phyloP scores from a whole-genome alignment of 1,140 invertebrate species.

The Yoshiicerus persimilis region DNA sequence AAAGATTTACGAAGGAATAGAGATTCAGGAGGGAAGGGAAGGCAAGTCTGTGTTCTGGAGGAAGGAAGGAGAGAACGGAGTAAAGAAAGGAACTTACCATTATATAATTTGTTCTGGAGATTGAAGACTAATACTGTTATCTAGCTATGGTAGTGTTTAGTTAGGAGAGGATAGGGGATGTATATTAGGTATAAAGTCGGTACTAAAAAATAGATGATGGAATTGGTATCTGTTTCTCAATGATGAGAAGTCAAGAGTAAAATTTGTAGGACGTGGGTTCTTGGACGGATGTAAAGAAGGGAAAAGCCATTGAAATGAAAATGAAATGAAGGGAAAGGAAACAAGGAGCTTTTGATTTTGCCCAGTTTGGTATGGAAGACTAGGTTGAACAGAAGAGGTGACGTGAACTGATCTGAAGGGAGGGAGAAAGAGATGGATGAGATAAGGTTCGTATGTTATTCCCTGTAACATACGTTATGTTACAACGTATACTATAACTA shows the following conservation, averaged over 20 bases:
- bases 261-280: not conserved
- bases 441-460: slow-evolving; percentile 12
- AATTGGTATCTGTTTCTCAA: not conserved
- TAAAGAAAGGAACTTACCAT: not conserved
- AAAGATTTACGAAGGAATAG: not conserved
- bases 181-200: no score
- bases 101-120: not conserved
- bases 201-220: not conserved
- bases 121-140: not conserved
- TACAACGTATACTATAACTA: not conserved
- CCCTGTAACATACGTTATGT: not conserved
- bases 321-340: slow-evolving; percentile 7
- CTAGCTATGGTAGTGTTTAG: not conserved
- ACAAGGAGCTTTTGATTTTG: not conserved
- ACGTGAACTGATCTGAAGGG: slow-evolving; percentile 10
- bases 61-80: not conserved
- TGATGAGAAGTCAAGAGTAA: not conserved
- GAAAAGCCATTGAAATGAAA: not conserved
- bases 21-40: not conserved
- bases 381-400: not conserved
- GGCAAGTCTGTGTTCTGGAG: no score
- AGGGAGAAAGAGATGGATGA: slow-evolving; percentile 19
- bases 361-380: not conserved
- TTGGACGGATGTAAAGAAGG: not conserved
- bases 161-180: no score